Evolutionary conservation across 2,888 invertebrate genomes (phyloP), one percentile per base, ranked within the genome.

Genomic region (Autographa pulchrina): DNA sequence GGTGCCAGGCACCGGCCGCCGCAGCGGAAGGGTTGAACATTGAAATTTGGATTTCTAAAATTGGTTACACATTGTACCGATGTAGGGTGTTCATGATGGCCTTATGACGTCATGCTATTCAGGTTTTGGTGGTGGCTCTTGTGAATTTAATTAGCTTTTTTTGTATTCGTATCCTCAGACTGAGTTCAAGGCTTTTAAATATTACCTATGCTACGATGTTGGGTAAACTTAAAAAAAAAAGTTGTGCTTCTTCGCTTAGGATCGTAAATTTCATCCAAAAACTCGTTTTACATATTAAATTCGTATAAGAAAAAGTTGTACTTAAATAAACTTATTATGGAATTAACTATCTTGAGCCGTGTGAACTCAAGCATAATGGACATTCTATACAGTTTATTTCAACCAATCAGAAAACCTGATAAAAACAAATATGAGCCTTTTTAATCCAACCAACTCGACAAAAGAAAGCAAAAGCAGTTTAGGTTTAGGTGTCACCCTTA

Each of bases 1-100:
- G 75, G 89, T 85, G 74, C 88, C 89, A 72, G 89, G 90, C 68
- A 89, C 91, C 69, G 72, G 32, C 62, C 63, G 68, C 83, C 79
- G 77, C 86, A 79, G 70, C 77, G 70, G 62, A 80, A 74, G 76
- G 79, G 75, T 78, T 77, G 43, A 52, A 72, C 61, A 61, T 54
- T 64, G 63, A 70, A 80, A 77, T 79, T 74, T 71, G 76, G 67
- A 58, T 72, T 65, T 74, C 62, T 62, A 68, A 78, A 79, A 80
- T 81, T 74, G 81, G 62, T 73, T 82, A 81, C 77, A 81, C 69
- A 69, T 62, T 66, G 32, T 58, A 25, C 41, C 41, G 58, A 25
- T 32, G 43, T 43, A 11, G 61, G 54, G 60, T 41, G 61, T 73
- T 60, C 32, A 66, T 59, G 52, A 54, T 52, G 41, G 68, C 11